Evolutionary conservation across 2,113 vertebrate genomes (phyloP).

Genomic region (Hyla sarda): DNA sequence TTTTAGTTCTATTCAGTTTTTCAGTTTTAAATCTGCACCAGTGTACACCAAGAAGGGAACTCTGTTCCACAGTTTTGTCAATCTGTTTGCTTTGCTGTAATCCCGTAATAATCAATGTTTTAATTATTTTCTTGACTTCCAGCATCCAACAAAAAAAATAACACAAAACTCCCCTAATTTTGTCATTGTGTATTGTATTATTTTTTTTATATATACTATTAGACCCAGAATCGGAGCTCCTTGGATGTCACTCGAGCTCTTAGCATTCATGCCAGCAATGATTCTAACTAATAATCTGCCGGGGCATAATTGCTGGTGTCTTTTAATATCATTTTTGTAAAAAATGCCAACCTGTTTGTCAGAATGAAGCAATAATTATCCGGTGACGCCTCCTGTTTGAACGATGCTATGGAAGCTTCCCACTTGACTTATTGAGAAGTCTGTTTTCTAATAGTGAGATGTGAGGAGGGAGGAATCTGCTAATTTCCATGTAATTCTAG

Average conservation of each 20-base stretch:
- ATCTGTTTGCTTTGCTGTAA: not conserved
- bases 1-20: too few species aligned
- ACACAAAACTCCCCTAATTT: not conserved
- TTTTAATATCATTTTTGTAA: constrained; percentile 74
- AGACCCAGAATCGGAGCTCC: constrained; percentile 57
- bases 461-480: constrained; percentile 39
- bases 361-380: constrained; percentile 75
- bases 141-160: not conserved
- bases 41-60: not conserved
- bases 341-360: constrained; percentile 72
- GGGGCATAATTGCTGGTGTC: constrained; percentile 78
- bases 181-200: not conserved
- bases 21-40: too few species aligned
- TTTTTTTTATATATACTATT: constrained; percentile 11
- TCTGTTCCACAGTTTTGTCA: not conserved
- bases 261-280: constrained; percentile 63
- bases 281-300: constrained; percentile 70
- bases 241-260: constrained; percentile 48
- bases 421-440: constrained; percentile 66
- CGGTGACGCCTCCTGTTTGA: constrained; percentile 69
- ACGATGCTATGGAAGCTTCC: constrained; percentile 66
- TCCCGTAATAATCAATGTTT: not conserved
- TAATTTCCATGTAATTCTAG: constrained; percentile 77
- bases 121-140: not conserved
- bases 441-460: constrained; percentile 60